Evolutionary conservation across 2,797 vertebrate genomes (phyloP).

Genomic region (Falco concolor): DNA sequence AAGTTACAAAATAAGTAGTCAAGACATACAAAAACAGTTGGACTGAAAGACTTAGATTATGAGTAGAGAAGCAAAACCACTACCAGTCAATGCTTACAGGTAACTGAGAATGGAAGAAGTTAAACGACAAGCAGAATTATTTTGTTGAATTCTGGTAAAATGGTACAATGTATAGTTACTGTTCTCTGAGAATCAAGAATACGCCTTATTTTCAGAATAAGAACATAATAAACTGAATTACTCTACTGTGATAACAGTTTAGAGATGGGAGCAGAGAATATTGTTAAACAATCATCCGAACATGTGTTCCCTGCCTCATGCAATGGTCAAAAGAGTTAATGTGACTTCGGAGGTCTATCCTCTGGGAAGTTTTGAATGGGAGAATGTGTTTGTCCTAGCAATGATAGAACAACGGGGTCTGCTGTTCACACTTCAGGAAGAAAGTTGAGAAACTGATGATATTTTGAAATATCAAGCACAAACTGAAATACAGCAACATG

Average conservation of each 20-base stretch:
- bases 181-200: background rate
- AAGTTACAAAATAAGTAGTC: background rate
- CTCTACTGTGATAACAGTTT: background rate
- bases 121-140: accelerated
- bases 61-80: background rate
- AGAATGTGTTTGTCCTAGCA: background rate
- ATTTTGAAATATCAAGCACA: background rate
- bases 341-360: accelerated
- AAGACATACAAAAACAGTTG: background rate
- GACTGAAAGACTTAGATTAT: background rate
- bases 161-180: accelerated
- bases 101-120: background rate
- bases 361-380: background rate
- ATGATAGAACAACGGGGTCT: accelerated
- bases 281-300: background rate
- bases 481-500: accelerated
- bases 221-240: background rate
- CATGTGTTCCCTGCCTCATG: accelerated
- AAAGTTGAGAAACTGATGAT: background rate
- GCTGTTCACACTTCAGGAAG: background rate
- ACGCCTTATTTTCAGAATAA: background rate
- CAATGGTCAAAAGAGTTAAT: background rate
- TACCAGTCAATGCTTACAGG: background rate
- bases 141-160: background rate
- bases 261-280: background rate